Base-by-base conservation (phyloP, 2,888 invertebrate species). In the Pollenia amentaria region DNA sequence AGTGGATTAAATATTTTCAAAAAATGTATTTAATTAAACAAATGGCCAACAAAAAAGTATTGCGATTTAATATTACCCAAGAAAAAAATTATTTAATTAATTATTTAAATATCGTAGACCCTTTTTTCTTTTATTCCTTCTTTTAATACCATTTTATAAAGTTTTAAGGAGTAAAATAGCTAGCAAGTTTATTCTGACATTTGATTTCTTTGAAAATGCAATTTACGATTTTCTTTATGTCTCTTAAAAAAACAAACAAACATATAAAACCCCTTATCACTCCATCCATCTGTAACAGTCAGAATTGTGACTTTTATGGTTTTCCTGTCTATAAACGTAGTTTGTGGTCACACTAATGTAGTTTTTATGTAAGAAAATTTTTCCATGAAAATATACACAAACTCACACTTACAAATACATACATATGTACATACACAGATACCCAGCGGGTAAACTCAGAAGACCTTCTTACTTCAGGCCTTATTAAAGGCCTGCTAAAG, bases 321-420 rank as follows among this genome's bases (percentile, higher is more conserved):
- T 57, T 57, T 57, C 57, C 57, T 38, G 38, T 14, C 14, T 14
- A n/a, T 38, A 57, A 57, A 38, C 57, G 57, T 57, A 29, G 38
- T 57, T 57, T 57, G 57, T 57, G 57, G 57, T 57, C 57, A 57
- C 38, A 57, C 38, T 57, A 57, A 57, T 57, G 57, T 57, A 57
- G 57, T 57, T 57, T 57, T 29, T 57, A 57, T 57, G 38, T 57
- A 14, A 57, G 38, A 57, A 29, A n/a, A 57, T 14, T 57, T 14
- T 38, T 57, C n/a, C n/a, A 38, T 57, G 38, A 14, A 57, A 21
- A 12, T 6, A 10, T 2, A 11, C 53, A 53, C 21, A 3, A 6
- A 6, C 29, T 29, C 18, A 53, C 18, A 11, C 53, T 29, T n/a
- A 14, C 6, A 14, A 12, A 51, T 1, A 57, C 29, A 57, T 38